Evolutionary conservation across 2,113 vertebrate genomes (phyloP).

Genomic region (Pogona vitticeps): DNA sequence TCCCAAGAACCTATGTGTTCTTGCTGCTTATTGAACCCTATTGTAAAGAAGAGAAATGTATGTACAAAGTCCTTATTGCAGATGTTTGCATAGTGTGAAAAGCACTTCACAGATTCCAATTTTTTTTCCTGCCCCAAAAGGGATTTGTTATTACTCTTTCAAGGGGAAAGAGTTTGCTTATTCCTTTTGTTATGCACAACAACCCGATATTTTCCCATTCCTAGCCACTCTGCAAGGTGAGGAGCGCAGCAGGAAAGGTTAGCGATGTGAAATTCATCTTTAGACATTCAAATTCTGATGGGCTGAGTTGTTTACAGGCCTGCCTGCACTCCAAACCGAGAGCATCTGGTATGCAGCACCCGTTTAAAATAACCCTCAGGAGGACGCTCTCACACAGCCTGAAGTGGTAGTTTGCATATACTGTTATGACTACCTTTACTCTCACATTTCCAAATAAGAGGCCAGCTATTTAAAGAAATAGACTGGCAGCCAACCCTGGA

Average conservation of each 20-base stretch:
- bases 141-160: conserved; percentile 6
- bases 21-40: conserved; percentile 25
- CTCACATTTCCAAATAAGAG: conserved; percentile 29
- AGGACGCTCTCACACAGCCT: conserved; percentile 45
- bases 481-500: neutral
- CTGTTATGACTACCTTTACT: conserved; percentile 38
- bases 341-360: conserved; percentile 1
- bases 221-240: conserved; percentile 25
- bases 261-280: conserved; percentile 39
- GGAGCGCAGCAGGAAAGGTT: conserved; percentile 38
- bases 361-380: conserved; percentile 58
- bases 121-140: neutral
- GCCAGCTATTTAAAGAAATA: neutral
- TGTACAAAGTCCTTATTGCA: neutral
- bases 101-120: conserved; percentile 6
- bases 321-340: conserved; percentile 50
- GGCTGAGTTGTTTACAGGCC: conserved; percentile 49
- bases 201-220: conserved; percentile 33
- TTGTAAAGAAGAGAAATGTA: neutral
- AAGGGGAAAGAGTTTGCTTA: neutral
- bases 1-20: neutral
- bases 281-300: conserved; percentile 47
- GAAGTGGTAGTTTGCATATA: conserved; percentile 24
- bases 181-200: conserved; percentile 42
- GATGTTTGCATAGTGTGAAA: neutral